Evolutionary conservation across 2,888 invertebrate genomes (phyloP).

Genomic region (Heteromyza rotundicornis): DNA sequence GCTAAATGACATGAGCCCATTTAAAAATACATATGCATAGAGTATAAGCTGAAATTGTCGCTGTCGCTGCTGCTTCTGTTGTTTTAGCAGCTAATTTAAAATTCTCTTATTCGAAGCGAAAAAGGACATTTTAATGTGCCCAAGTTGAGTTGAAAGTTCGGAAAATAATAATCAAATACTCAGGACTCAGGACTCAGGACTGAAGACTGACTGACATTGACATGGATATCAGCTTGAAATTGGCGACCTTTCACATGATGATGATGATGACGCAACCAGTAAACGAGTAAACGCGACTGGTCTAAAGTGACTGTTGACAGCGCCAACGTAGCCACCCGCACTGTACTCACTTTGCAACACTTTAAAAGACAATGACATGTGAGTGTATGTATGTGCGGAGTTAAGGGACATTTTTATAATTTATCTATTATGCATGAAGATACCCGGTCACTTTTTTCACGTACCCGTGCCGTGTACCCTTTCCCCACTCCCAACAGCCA

Average conservation of each 20-base stretch:
- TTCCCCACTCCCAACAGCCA: slow-evolving; percentile 14
- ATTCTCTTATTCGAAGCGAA: slow-evolving; percentile 29
- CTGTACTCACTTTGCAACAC: background rate
- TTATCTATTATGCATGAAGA: slow-evolving; percentile 56
- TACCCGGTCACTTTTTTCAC: slow-evolving; percentile 19
- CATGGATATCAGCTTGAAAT: slow-evolving; percentile 31
- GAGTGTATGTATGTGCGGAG: slow-evolving; percentile 23
- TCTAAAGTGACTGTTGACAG: slow-evolving; percentile 29
- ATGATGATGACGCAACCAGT: background rate
- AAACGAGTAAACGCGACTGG: too few species aligned
- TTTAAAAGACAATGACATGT: slow-evolving; percentile 7
- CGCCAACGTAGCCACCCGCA: background rate
- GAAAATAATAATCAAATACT: too few species aligned
- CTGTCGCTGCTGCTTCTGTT: background rate
- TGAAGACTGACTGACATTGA: slow-evolving; percentile 36
- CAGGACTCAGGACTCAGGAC: too few species aligned
- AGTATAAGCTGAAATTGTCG: too few species aligned
- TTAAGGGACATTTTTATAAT: slow-evolving; percentile 50
- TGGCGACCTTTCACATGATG: slow-evolving; percentile 30
- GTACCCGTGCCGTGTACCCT: slow-evolving; percentile 9
- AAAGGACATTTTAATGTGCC: slow-evolving; percentile 1
- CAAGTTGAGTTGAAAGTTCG: slow-evolving; percentile 20
- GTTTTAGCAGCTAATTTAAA: slow-evolving; percentile 40
- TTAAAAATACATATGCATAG: background rate
- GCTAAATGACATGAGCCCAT: slow-evolving; percentile 45